Base-by-base conservation (phyloP, 2,797 vertebrate species). In the Chromis chromis region DNA sequence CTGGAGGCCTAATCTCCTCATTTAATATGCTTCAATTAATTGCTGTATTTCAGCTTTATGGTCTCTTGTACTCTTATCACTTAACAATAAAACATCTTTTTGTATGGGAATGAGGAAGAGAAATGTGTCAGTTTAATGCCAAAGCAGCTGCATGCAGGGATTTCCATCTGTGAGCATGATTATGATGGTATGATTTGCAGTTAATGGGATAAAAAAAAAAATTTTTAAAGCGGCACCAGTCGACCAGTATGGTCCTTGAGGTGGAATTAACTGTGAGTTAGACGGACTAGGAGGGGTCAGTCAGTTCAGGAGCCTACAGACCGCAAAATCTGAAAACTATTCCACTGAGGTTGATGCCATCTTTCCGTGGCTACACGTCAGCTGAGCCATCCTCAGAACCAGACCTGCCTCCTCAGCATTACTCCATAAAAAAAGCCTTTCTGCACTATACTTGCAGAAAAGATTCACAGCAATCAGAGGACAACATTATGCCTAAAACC, bases 281-380 rank as follows among this genome's bases (percentile, higher is more conserved):
- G 42, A 40, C 50, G 73, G 54, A 58, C 14, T 22, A 53, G 25
- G 53, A 63, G 54, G 58, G 79, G 60, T 79, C 55, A 81, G 24
- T 69, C 67, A 55, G 83, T 86, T 85, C 68, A 76, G 54, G 33
- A 74, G 55, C 42, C 13, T 31, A 13, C 48, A 58, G 52, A 79
- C 72, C 50, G 46, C 72, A 80, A 61, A 79, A 71, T 24, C 40
- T 17, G 48, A 53, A 83, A 73, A 65, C 11, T 6, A 9, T 75
- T 78, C 65, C 49, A 42, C 61, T 54, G 19, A 67, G 56, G 62
- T 1, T 66, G 55, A 68, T 71, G 86, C 71, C 74, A 83, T 87
- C 19, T 87, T 92, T 91, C 91, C 88, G 75, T 74, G 61, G 53
- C 60, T 67, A 36, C 81, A 78, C 17, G 46, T 73, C 67, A 70